Percentiles rank a stretch among this genome's conserved stretches.
These are phyloP conservation scores for Ormyrus labotus DNA, from an alignment of 2,888 invertebrate species.

Conservation along the genomic window DNA sequence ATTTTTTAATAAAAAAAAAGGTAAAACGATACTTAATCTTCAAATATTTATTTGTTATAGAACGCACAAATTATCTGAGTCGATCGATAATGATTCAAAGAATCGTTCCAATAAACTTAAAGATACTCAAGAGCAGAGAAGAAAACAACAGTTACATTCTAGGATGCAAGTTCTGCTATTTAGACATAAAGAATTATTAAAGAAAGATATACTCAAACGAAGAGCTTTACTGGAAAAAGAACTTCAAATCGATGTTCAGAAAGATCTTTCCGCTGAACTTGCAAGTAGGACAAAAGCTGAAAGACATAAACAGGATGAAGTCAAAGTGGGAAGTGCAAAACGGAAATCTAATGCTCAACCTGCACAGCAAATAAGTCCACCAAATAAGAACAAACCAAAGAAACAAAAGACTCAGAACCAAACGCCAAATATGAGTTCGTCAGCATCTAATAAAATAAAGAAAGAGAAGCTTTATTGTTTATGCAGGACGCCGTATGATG, in stretches of 20 bases:
- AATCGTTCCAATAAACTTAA: slow-evolving; percentile 73
- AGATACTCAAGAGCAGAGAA: slow-evolving; percentile 77
- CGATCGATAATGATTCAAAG: slow-evolving; percentile 66
- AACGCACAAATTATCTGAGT: slow-evolving; percentile 65
- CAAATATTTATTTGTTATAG: slow-evolving; percentile 56
- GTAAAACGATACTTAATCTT: background rate
- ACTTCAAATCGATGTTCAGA: slow-evolving; percentile 92
- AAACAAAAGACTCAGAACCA: slow-evolving; percentile 71
- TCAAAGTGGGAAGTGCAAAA: slow-evolving; percentile 80
- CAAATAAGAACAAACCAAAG: slow-evolving; percentile 71
- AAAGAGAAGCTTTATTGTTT: slow-evolving; percentile 93
- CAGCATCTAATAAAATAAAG: slow-evolving; percentile 74
- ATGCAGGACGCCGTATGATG: slow-evolving; percentile 96
- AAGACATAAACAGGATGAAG: slow-evolving; percentile 83
- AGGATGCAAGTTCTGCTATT: slow-evolving; percentile 86
- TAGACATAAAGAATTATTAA: slow-evolving; percentile 93
- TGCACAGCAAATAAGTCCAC: slow-evolving; percentile 71
- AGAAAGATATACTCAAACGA: slow-evolving; percentile 95
- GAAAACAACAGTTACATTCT: slow-evolving; percentile 77
- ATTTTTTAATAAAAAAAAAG: background rate
- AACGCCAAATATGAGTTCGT: slow-evolving; percentile 66
- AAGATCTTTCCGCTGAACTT: slow-evolving; percentile 85
- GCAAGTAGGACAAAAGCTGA: slow-evolving; percentile 84
- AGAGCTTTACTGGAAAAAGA: slow-evolving; percentile 92
- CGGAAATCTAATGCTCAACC: slow-evolving; percentile 77